A percentile compares a stretch with the other conserved stretches of the same genome.
Conservation (phyloP, 30 jellyfish, hydroid and myxozoan species). For the Aurelia aurita complex sp. Pacific region DNA sequence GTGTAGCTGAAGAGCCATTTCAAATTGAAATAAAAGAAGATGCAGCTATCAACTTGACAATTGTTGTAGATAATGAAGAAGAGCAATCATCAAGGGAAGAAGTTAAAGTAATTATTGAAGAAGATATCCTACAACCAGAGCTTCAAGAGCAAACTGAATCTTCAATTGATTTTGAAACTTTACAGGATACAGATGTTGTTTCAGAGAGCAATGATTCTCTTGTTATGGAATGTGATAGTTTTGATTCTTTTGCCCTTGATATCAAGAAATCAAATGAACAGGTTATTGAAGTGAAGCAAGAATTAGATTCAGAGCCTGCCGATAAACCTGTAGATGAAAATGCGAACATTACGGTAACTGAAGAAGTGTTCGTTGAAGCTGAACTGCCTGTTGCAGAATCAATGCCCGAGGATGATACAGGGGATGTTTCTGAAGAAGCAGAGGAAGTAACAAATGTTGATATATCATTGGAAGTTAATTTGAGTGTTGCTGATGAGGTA, state of each 20-base stretch:
- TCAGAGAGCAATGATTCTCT: constrained; percentile 7
- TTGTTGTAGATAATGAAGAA: not conserved
- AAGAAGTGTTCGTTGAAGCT: constrained; percentile 1
- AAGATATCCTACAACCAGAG: constrained; percentile 26
- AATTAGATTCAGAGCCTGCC: not conserved
- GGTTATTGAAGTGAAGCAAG: not conserved
- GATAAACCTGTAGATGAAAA: not conserved
- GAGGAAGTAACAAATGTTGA: not conserved
- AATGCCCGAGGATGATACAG: not conserved
- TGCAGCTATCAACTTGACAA: not conserved
- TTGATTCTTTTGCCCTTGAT: constrained; percentile 63
- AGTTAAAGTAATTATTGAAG: not conserved
- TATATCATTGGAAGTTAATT: too few species aligned
- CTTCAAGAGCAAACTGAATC: constrained; percentile 19
- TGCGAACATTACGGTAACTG: not conserved
- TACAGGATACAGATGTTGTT: constrained; percentile 9
- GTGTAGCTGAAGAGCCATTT: not conserved
- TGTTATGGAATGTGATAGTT: constrained; percentile 35
- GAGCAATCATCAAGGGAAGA: not conserved
- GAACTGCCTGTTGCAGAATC: constrained; percentile 25
- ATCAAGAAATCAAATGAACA: constrained; percentile 16
- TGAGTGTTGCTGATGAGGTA: constrained; percentile 12
- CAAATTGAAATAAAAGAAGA: not conserved
- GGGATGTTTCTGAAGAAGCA: not conserved
- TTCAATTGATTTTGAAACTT: constrained; percentile 19